phyloP scores from a whole-genome alignment of 2,797 vertebrate genomes.

The Yasuhikotakia modesta region DNA sequence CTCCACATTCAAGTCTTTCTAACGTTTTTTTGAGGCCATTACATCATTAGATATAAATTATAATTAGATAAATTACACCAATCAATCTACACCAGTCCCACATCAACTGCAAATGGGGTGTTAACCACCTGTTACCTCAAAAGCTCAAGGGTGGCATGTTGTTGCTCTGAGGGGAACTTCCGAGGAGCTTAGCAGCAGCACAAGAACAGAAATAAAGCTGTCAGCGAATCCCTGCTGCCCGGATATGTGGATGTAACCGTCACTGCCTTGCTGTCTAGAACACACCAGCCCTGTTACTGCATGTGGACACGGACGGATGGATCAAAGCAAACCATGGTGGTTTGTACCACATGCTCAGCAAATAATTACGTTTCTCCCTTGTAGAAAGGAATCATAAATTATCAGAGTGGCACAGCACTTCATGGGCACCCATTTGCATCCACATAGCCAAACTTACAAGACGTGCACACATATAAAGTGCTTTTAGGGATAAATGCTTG shows the following conservation, averaged over 20 bases:
- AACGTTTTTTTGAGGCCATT: slow-evolving; percentile 13
- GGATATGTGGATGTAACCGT: slow-evolving; percentile 43
- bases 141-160: slow-evolving; percentile 38
- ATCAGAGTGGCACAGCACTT: slow-evolving; percentile 59
- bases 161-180: slow-evolving; percentile 43
- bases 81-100: background rate
- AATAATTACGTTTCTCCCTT: slow-evolving; percentile 57
- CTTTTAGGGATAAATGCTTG: slow-evolving; percentile 45
- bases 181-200: slow-evolving; percentile 52
- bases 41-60: slow-evolving; percentile 9
- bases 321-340: slow-evolving; percentile 52
- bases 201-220: slow-evolving; percentile 58
- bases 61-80: slow-evolving; percentile 33
- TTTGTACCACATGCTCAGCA: slow-evolving; percentile 49
- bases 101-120: slow-evolving; percentile 20
- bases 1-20: background rate
- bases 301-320: slow-evolving; percentile 14
- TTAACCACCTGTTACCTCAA: slow-evolving; percentile 59
- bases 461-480: slow-evolving; percentile 38
- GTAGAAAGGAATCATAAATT: slow-evolving; percentile 59
- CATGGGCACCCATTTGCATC: slow-evolving; percentile 14
- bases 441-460: slow-evolving; percentile 52
- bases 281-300: slow-evolving; percentile 14
- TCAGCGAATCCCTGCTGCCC: slow-evolving; percentile 37
- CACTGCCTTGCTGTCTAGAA: slow-evolving; percentile 8